A percentile compares a stretch with the other conserved stretches of the same genome.
phyloP scores from a whole-genome alignment of 1,140 invertebrate genomes.

The Dreissena rostriformis region DNA sequence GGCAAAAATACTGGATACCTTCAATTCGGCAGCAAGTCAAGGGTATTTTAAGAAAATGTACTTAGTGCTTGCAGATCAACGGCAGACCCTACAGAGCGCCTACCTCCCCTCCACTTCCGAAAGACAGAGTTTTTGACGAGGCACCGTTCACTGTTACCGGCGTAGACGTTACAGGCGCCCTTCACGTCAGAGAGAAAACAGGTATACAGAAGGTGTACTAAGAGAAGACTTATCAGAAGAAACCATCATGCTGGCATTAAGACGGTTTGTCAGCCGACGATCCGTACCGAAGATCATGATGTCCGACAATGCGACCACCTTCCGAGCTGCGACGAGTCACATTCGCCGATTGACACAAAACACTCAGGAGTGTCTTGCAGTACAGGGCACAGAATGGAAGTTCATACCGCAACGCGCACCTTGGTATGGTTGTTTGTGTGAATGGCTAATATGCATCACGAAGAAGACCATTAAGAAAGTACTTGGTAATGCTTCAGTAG shows the following conservation, averaged over 20 bases:
- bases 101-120: constrained; percentile 43
- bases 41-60: background rate
- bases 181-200: constrained; percentile 19
- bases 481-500: background rate
- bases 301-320: constrained; percentile 47
- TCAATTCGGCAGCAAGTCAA: background rate
- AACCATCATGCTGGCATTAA: constrained; percentile 16
- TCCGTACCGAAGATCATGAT: constrained; percentile 42
- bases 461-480: background rate
- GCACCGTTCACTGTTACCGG: constrained; percentile 46
- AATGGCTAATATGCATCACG: background rate
- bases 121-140: constrained; percentile 1
- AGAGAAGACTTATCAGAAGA: constrained; percentile 7
- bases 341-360: too few species aligned
- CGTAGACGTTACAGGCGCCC: constrained; percentile 52
- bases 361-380: too few species aligned
- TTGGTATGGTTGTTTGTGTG: background rate
- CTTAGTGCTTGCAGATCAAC: constrained; percentile 17
- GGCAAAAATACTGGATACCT: constrained; percentile 33
- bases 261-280: constrained; percentile 33
- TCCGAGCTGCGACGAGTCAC: constrained; percentile 2
- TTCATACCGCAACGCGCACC: constrained; percentile 15
- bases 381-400: background rate
- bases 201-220: background rate
- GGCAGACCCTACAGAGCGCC: constrained; percentile 22